Conservation (phyloP, 1,140 invertebrate species). For the Carposina sasakii region DNA sequence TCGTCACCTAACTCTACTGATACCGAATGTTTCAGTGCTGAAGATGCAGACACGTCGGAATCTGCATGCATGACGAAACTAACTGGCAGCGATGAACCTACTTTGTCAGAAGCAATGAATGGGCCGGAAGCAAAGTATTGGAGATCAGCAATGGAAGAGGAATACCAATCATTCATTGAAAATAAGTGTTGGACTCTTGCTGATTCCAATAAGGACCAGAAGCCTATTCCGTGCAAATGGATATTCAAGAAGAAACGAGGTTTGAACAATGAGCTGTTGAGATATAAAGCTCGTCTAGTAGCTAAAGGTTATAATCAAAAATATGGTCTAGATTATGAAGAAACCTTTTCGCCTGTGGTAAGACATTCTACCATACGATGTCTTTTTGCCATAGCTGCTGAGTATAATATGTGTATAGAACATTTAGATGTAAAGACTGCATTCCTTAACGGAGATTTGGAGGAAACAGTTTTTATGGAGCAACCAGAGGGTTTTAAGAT, state of each 20-base stretch:
- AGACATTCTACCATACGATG: constrained; percentile 33
- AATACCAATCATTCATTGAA: constrained; percentile 29
- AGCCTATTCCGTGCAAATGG: constrained; percentile 31
- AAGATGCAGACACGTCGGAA: no score
- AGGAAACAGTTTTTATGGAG: constrained; percentile 58
- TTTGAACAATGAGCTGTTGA: constrained; percentile 19
- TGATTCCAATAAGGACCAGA: constrained; percentile 22
- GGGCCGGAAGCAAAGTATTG: neutral
- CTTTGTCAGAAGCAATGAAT: neutral
- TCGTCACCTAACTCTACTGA: no score
- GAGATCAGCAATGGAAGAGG: constrained; percentile 24
- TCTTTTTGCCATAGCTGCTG: constrained; percentile 33
- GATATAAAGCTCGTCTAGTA: constrained; percentile 57
- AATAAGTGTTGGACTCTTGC: constrained; percentile 41
- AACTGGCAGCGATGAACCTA: no score
- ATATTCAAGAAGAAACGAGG: constrained; percentile 40
- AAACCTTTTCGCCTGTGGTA: constrained; percentile 43
- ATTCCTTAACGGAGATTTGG: constrained; percentile 52
- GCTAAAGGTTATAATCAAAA: constrained; percentile 52
- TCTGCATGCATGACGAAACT: no score
- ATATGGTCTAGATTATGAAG: constrained; percentile 42
- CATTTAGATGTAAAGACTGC: constrained; percentile 52
- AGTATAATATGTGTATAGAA: constrained; percentile 30
- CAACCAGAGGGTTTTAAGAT: constrained; percentile 34
- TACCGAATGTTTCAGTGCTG: no score